These are phyloP conservation scores for Rhyzopertha dominica DNA, from an alignment of 1,140 invertebrate species.

Conservation along the genomic window DNA sequence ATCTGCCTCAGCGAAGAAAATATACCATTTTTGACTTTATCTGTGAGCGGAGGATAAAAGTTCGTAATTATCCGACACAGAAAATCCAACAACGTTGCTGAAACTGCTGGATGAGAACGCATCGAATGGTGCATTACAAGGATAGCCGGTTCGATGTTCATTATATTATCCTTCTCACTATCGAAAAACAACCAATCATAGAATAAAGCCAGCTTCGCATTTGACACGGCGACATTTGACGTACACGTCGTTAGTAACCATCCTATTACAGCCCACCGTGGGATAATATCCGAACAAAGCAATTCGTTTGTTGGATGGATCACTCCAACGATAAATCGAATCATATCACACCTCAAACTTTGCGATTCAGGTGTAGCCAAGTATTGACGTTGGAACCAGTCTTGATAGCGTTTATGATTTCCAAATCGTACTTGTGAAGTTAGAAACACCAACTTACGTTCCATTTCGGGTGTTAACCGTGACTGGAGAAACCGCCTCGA, in stretches of 20 bases:
- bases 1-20: constrained; percentile 90
- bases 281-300: constrained; percentile 96
- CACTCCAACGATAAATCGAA: constrained; percentile 94
- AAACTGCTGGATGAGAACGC: constrained; percentile 91
- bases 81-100: constrained; percentile 91
- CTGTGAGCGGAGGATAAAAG: constrained; percentile 79
- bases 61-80: constrained; percentile 93
- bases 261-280: constrained; percentile 96
- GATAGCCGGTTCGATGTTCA: constrained; percentile 99
- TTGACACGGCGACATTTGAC: constrained; percentile 86
- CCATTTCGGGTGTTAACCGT: constrained; percentile 94
- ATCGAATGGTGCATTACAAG: constrained; percentile 97
- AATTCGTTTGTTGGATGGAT: constrained; percentile 98
- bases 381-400: constrained; percentile 98
- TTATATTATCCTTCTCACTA: constrained; percentile 93
- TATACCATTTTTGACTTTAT: constrained; percentile 85
- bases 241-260: constrained; percentile 97
- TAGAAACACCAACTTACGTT: constrained; percentile 89
- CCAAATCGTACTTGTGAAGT: constrained; percentile 87
- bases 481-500: constrained; percentile 87
- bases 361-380: constrained; percentile 96
- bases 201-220: constrained; percentile 93
- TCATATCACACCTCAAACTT: constrained; percentile 90
- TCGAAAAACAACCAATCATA: constrained; percentile 98
- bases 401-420: constrained; percentile 96